Evolutionary conservation across 2,888 invertebrate species (phyloP), one percentile per base, ranked within the genome.

Genomic region (Lasioglossum morio): DNA sequence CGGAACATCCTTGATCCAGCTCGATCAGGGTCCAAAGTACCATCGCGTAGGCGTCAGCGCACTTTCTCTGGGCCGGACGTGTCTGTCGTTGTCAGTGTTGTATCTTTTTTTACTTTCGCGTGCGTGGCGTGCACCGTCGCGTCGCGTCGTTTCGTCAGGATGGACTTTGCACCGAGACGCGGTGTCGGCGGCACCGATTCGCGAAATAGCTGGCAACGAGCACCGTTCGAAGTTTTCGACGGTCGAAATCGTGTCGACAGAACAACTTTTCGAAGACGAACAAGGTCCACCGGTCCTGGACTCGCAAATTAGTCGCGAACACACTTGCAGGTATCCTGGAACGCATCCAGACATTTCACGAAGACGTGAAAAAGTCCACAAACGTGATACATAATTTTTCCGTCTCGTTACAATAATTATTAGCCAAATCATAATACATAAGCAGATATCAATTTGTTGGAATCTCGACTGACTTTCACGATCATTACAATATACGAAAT

Each of bases 91-190:
- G 63, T 27, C 30, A 30, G 37, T 1, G 10, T 14, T 16, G 14
- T 30, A 19, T 69, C 30, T 43, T n/a, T 43, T n/a, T n/a, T 70
- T 16, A 57, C 43, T 16, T n/a, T 19, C 63, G 63, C 27, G 63
- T 7, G 48, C 48, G 48, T 16, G 30, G 43, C 16, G 53, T 5
- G 63, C 16, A 1, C 16, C 30, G 30, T 27, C 2, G 1, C 27
- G 30, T 30, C 63, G 63, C 2, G 27, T 16, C 16, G 72, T 82
- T 60, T 79, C 70, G 66, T 76, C 48, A 48, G 34, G 23, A 34
- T 30, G 70, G 69, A 85, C 74, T 82, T 80, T 70, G 83, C n/a
- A 14, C 82, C 63, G 63, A 63, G 74, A n/a, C 43, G 66, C 75
- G 80, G 72, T 16, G 63, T 19, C 34, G n/a, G 30, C 40, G 30